These are phyloP conservation scores for Ptychodera flava DNA, from an alignment of 35 echinoderm and acorn worm genomes.

Conservation along the genomic window DNA sequence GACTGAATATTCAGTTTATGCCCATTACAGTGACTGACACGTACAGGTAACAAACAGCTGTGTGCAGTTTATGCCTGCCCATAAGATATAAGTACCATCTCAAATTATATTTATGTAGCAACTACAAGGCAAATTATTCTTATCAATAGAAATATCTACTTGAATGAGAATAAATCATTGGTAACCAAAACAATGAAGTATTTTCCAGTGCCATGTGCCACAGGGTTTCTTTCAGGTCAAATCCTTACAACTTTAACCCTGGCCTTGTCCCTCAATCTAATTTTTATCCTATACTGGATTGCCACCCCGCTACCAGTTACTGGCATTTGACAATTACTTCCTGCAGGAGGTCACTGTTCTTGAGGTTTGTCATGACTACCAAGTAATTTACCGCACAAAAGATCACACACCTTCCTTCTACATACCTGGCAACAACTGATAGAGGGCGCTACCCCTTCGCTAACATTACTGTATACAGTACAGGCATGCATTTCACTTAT, in stretches of 20 bases:
- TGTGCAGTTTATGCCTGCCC: too few species aligned
- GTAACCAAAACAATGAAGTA: not conserved
- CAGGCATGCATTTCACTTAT: too few species aligned
- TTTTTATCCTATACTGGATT: not conserved
- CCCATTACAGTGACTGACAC: too few species aligned
- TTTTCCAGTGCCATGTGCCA: not conserved
- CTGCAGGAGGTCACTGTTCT: not conserved
- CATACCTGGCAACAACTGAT: conserved; percentile 11
- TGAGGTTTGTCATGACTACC: not conserved
- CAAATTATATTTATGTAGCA: too few species aligned
- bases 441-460: conserved; percentile 7
- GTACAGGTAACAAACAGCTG: too few species aligned
- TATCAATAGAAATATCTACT: not conserved
- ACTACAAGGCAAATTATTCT: not conserved
- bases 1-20: too few species aligned
- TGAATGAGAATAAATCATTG: not conserved
- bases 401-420: conserved; percentile 6
- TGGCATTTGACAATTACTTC: not conserved
- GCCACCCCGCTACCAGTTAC: not conserved
- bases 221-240: not conserved
- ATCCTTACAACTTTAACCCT: not conserved
- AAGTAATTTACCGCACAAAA: not conserved
- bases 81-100: too few species aligned
- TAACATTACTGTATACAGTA: not conserved
- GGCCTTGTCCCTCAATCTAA: not conserved